Conservation (phyloP, 2,113 vertebrate species). For the Mesocricetus auratus region DNA sequence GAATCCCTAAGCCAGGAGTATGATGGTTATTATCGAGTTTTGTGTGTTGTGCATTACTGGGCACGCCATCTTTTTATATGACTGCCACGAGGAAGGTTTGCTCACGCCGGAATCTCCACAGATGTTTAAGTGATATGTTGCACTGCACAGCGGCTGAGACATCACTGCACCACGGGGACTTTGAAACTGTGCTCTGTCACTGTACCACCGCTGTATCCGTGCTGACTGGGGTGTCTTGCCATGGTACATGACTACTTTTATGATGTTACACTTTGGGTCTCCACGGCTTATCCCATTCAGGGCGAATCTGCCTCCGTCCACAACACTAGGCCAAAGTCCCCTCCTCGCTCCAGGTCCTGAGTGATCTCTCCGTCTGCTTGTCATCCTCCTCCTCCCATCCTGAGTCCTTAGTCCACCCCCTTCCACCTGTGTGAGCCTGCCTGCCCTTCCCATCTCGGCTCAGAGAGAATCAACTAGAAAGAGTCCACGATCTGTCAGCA, state of each 20-base stretch:
- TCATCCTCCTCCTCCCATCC: fast-evolving
- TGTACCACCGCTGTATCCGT: fast-evolving
- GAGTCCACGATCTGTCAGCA: not conserved
- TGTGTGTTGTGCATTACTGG: too few species aligned
- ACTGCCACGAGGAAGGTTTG: fast-evolving
- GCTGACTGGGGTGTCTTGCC: fast-evolving
- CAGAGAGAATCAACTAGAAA: not conserved
- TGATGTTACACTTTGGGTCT: fast-evolving
- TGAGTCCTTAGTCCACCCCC: not conserved
- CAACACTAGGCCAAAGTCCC: fast-evolving
- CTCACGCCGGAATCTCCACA: not conserved
- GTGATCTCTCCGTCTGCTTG: not conserved
- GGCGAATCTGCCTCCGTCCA: fast-evolving
- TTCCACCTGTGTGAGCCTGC: fast-evolving
- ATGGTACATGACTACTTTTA: not conserved
- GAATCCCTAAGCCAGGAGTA: not conserved
- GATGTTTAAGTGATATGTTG: too few species aligned
- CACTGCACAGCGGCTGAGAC: fast-evolving
- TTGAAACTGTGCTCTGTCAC: not conserved
- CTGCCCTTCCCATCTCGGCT: not conserved
- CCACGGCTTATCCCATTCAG: not conserved
- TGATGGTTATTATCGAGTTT: fast-evolving
- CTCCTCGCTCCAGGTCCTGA: fast-evolving
- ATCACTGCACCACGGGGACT: fast-evolving
- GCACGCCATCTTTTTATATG: not conserved